Conservation (phyloP, 2,888 invertebrate species). For the Andricus curvator region DNA sequence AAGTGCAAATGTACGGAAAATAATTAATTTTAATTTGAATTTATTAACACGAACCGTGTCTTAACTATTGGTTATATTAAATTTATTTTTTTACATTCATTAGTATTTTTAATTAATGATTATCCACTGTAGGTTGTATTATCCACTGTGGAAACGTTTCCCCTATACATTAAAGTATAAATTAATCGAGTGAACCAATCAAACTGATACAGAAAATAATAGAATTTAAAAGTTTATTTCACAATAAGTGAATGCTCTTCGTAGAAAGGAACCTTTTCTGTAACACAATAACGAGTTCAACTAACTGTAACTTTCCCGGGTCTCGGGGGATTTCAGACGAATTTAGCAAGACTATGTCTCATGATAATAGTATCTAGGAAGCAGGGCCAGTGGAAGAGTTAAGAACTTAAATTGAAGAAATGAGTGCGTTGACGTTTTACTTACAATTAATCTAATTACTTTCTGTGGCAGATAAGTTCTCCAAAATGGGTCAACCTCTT, state of each 20-base stretch:
- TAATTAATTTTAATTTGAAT: too few relatives aligned
- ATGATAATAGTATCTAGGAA: conserved; percentile 1
- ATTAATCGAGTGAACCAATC: background rate
- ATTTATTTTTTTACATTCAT: too few relatives aligned
- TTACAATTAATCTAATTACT: background rate
- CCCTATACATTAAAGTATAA: background rate
- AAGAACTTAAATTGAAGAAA: background rate
- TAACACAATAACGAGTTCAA: conserved; percentile 35
- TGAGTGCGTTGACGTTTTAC: background rate
- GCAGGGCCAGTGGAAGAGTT: background rate
- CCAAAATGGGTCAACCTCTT: background rate
- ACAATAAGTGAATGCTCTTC: conserved; percentile 31
- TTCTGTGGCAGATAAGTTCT: background rate
- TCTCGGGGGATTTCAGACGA: background rate
- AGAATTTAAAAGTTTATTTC: conserved; percentile 14
- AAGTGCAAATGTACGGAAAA: too few relatives aligned
- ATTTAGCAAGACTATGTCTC: conserved; percentile 10
- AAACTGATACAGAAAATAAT: background rate
- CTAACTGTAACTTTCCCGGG: conserved; percentile 33
- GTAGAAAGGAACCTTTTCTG: conserved; percentile 5
- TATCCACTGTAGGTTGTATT: too few relatives aligned
- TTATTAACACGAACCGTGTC: too few relatives aligned
- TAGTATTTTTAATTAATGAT: too few relatives aligned
- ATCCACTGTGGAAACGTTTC: too few relatives aligned
- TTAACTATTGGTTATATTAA: too few relatives aligned